Evolutionary conservation across 2,797 vertebrate genomes (phyloP).

Genomic region (Calcarius lapponicus): DNA sequence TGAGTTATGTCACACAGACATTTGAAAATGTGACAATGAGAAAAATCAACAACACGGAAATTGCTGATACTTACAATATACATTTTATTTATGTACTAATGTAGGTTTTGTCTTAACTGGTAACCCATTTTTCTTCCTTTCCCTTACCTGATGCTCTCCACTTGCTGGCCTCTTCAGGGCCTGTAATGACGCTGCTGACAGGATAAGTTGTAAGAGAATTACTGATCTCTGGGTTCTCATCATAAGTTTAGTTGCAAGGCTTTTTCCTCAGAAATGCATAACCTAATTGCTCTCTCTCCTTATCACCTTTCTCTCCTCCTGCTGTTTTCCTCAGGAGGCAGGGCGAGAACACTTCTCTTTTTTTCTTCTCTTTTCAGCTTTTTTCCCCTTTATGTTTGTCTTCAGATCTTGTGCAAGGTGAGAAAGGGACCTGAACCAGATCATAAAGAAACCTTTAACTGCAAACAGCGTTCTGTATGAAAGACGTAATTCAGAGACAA

Average conservation of each 20-base stretch:
- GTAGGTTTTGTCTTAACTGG: not conserved
- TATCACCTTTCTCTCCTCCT: not conserved
- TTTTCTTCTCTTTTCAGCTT: not conserved
- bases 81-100: not conserved
- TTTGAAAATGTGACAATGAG: not conserved
- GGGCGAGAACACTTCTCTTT: not conserved
- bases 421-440: not conserved
- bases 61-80: not conserved
- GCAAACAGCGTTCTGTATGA: not conserved
- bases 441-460: not conserved
- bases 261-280: constrained; percentile 7
- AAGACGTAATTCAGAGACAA: not conserved
- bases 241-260: not conserved
- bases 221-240: not conserved
- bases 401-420: not conserved
- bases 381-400: not conserved
- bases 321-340: not conserved
- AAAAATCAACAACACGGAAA: not conserved
- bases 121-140: not conserved
- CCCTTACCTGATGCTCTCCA: not conserved
- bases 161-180: not conserved
- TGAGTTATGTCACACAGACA: not conserved
- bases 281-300: not conserved
- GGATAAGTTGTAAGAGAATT: not conserved
- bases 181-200: not conserved